These are phyloP conservation scores for Papilio machaon DNA, from an alignment of 1,140 invertebrate species.

Conservation along the genomic window DNA sequence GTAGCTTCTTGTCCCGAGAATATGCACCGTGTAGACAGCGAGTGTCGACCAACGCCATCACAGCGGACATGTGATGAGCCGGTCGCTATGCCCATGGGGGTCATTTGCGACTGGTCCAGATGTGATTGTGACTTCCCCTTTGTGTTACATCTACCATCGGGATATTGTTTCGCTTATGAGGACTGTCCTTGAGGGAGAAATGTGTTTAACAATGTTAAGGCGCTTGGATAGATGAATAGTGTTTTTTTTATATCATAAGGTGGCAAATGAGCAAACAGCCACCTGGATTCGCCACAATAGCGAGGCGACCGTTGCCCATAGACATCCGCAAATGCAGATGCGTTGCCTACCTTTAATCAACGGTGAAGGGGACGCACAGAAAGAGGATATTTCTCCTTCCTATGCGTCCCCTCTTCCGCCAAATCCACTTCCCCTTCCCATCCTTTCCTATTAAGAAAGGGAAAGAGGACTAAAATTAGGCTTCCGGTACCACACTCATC, in stretches of 20 bases:
- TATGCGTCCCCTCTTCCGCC: too few species aligned
- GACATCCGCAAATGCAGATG: too few species aligned
- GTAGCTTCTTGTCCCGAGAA: constrained; percentile 67
- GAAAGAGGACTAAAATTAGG: too few species aligned
- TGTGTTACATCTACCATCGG: constrained; percentile 66
- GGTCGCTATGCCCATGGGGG: constrained; percentile 65
- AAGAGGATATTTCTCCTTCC: too few species aligned
- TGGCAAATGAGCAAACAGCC: too few species aligned
- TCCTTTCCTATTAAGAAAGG: too few species aligned
- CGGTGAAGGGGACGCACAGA: too few species aligned
- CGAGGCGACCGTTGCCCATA: too few species aligned
- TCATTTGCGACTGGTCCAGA: constrained; percentile 74
- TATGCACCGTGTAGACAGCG: constrained; percentile 70
- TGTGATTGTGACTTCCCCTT: constrained; percentile 78
- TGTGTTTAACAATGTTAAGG: neutral
- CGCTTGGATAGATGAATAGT: neutral
- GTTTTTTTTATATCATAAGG: neutral
- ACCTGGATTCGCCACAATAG: too few species aligned
- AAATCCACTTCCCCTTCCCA: too few species aligned
- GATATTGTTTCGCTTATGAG: constrained; percentile 73
- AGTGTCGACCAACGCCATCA: constrained; percentile 70
- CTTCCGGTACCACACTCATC: too few species aligned
- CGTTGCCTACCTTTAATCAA: too few species aligned
- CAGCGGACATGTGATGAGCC: constrained; percentile 75
- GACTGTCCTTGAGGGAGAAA: constrained; percentile 65